Evolutionary conservation across 2,888 invertebrate species (phyloP).

Genomic region (Mesoligia furuncula): DNA sequence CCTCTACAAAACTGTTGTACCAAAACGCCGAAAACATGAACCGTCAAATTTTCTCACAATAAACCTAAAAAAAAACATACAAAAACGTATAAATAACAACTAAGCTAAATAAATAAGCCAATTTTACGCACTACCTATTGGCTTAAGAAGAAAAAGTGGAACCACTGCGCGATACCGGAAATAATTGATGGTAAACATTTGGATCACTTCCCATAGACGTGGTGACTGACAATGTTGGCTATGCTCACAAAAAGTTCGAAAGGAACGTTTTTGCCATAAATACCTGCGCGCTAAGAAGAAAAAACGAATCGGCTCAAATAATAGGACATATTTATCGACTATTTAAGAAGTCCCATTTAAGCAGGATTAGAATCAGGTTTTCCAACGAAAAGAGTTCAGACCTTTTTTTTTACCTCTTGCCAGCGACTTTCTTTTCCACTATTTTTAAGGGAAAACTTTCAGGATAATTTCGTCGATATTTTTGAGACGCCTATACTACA

Average conservation of each 20-base stretch:
- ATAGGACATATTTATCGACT: neutral
- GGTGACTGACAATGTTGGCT: neutral
- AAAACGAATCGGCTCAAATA: neutral
- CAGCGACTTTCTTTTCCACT: neutral
- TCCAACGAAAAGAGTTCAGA: too few species aligned
- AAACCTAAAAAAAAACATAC: constrained; percentile 14
- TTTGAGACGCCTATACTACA: neutral
- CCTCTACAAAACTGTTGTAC: neutral
- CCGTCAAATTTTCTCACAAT: constrained; percentile 22
- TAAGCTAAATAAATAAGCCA: constrained; percentile 55
- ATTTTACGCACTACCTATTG: constrained; percentile 51
- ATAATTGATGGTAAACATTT: constrained; percentile 68
- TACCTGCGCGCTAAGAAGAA: neutral
- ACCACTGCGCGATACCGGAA: constrained; percentile 65
- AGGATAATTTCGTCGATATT: neutral
- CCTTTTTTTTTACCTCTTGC: neutral
- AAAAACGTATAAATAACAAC: constrained; percentile 46
- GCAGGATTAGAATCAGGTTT: neutral
- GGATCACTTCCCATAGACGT: constrained; percentile 60
- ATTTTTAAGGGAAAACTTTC: neutral
- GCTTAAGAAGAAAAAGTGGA: constrained; percentile 47
- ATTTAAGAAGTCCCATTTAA: neutral
- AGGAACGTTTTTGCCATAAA: constrained; percentile 1
- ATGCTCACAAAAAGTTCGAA: neutral
- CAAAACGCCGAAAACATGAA: neutral